Conservation (phyloP, 2,888 invertebrate genomes). For the Cephalotes varians region DNA sequence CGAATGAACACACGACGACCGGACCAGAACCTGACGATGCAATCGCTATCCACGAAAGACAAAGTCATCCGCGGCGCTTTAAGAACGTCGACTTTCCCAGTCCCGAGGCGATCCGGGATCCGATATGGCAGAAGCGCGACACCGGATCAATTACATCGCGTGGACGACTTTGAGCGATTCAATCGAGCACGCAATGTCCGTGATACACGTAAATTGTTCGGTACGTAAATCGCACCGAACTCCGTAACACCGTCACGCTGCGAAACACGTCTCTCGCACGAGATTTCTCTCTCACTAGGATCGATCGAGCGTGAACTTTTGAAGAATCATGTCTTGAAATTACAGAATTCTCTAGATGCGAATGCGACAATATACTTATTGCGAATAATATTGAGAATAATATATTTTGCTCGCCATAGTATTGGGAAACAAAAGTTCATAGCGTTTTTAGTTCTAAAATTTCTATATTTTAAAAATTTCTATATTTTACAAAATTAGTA, state of each 20-base stretch:
- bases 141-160: conserved; percentile 36
- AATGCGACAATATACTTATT: not conserved
- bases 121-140: conserved; percentile 35
- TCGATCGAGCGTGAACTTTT: not conserved
- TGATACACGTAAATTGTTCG: conserved; percentile 26
- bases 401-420: not conserved
- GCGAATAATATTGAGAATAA: not conserved
- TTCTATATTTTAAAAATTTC: no score
- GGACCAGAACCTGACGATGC: conserved; percentile 51
- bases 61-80: conserved; percentile 47
- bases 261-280: not conserved
- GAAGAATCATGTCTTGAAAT: not conserved
- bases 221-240: conserved; percentile 15
- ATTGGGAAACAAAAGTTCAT: no score
- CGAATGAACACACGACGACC: conserved; percentile 48
- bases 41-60: conserved; percentile 61
- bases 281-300: not conserved
- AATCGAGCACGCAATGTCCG: conserved; percentile 18
- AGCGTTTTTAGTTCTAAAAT: no score
- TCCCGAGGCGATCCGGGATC: conserved; percentile 25
- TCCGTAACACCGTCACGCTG: not conserved
- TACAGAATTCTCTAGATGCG: not conserved
- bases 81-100: conserved; percentile 52
- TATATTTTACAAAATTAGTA: no score
- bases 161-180: conserved; percentile 20